These are phyloP conservation scores for Agonopterix subpropinquella DNA, from an alignment of 2,888 invertebrate species.

Conservation along the genomic window DNA sequence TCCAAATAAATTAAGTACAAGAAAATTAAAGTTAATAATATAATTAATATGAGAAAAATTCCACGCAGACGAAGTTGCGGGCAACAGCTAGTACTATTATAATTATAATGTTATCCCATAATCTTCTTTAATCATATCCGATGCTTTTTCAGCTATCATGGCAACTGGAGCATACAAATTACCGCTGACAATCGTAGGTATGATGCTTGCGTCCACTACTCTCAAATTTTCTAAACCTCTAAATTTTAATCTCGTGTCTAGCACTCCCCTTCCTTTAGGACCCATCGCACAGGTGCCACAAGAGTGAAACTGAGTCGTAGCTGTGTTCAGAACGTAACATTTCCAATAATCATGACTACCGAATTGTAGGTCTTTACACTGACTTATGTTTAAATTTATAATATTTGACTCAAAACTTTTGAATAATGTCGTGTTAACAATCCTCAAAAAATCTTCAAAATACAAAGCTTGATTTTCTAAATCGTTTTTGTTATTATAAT, in stretches of 20 bases:
- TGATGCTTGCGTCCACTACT: slow-evolving; percentile 79
- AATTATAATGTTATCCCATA: neutral
- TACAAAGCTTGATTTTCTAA: slow-evolving; percentile 24
- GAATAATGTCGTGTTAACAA: slow-evolving; percentile 31
- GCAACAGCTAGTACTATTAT: no score
- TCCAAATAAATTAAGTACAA: no score
- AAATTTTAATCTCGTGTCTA: neutral
- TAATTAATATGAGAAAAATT: no score
- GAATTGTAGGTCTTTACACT: slow-evolving; percentile 25
- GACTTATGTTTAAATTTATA: slow-evolving; percentile 14
- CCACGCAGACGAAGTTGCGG: no score
- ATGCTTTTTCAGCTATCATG: slow-evolving; percentile 78
- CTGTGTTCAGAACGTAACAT: slow-evolving; percentile 45
- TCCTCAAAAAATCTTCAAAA: slow-evolving; percentile 26
- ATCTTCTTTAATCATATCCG: slow-evolving; percentile 72
- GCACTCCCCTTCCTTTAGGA: slow-evolving; percentile 18
- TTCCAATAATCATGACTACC: slow-evolving; percentile 36
- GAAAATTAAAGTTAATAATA: no score
- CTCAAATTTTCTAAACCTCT: slow-evolving; percentile 22
- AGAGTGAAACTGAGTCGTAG: slow-evolving; percentile 75
- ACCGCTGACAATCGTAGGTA: slow-evolving; percentile 76
- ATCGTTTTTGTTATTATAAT: slow-evolving; percentile 25
- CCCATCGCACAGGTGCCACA: slow-evolving; percentile 49
- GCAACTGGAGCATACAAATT: slow-evolving; percentile 77
- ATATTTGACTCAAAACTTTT: slow-evolving; percentile 22